These are phyloP conservation scores for Saturnia pavonia DNA, from an alignment of 2,888 invertebrate species.

Conservation along the genomic window DNA sequence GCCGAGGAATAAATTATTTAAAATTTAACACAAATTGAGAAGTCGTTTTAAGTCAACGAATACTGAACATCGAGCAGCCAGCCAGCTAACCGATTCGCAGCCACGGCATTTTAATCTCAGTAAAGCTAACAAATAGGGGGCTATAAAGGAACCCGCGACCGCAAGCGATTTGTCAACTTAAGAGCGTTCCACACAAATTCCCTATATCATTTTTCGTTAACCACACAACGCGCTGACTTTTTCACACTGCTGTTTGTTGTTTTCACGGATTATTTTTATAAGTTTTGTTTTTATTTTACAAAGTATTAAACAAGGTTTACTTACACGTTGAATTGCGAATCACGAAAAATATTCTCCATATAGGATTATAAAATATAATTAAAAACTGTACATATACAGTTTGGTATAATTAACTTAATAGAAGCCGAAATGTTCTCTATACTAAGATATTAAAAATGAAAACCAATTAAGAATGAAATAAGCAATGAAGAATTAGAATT, in stretches of 20 bases:
- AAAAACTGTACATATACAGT: too few species aligned
- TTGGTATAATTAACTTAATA: too few species aligned
- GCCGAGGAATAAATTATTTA: background rate
- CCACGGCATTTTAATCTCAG: conserved; percentile 48
- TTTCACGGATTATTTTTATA: conserved; percentile 25
- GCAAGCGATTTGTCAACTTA: conserved; percentile 46
- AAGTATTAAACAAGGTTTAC: background rate
- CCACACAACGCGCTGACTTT: conserved; percentile 23
- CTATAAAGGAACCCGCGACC: conserved; percentile 36
- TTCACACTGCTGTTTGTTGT: conserved; percentile 25
- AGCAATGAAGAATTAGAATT: too few species aligned
- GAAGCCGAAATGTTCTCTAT: too few species aligned
- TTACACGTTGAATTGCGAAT: background rate
- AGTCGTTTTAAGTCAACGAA: conserved; percentile 8
- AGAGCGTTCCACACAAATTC: conserved; percentile 14
- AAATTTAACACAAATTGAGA: conserved; percentile 3
- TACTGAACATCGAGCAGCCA: background rate
- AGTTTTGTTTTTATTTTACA: conserved; percentile 17
- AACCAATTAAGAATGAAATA: too few species aligned
- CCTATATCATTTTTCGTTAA: conserved; percentile 21
- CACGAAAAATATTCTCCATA: background rate
- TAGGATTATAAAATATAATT: background rate
- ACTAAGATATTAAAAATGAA: too few species aligned
- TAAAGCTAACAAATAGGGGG: conserved; percentile 51
- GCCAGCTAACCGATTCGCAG: background rate